Conservation (phyloP, 2,113 vertebrate species). For the Pogona vitticeps region DNA sequence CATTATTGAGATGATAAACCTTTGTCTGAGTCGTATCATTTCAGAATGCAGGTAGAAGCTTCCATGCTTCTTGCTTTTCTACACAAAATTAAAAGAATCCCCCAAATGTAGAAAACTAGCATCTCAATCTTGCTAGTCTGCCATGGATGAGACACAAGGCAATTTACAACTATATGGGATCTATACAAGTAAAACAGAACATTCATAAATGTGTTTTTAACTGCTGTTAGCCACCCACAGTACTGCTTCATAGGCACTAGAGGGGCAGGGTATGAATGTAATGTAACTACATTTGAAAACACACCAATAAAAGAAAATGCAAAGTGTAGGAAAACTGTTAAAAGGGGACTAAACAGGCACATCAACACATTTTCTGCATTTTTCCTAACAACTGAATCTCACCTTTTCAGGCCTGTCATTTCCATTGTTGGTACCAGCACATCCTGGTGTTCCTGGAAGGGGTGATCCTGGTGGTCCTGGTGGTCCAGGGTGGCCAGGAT, state of each 20-base stretch:
- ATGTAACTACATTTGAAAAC: too few species aligned
- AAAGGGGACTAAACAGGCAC: too few species aligned
- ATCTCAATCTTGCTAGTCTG: neutral
- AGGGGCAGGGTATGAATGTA: too few species aligned
- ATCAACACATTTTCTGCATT: too few species aligned
- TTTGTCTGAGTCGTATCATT: neutral
- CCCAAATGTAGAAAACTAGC: neutral
- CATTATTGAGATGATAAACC: neutral
- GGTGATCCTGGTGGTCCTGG: conserved; percentile 12
- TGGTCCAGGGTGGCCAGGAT: conserved; percentile 53
- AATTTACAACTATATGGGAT: too few species aligned
- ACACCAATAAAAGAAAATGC: too few species aligned
- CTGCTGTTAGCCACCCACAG: too few species aligned
- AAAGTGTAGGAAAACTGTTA: too few species aligned
- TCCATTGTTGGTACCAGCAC: neutral
- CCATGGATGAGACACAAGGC: too few species aligned
- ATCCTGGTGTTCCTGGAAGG: conserved; percentile 37
- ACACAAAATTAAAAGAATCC: neutral
- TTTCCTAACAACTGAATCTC: neutral
- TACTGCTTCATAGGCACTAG: too few species aligned
- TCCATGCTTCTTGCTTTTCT: neutral
- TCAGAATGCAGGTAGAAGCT: neutral
- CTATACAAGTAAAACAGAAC: too few species aligned
- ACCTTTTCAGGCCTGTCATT: conserved; percentile 11
- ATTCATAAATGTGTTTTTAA: too few species aligned